phyloP scores from a whole-genome alignment of 2,797 vertebrate species.

The Chloroceryle inda region DNA sequence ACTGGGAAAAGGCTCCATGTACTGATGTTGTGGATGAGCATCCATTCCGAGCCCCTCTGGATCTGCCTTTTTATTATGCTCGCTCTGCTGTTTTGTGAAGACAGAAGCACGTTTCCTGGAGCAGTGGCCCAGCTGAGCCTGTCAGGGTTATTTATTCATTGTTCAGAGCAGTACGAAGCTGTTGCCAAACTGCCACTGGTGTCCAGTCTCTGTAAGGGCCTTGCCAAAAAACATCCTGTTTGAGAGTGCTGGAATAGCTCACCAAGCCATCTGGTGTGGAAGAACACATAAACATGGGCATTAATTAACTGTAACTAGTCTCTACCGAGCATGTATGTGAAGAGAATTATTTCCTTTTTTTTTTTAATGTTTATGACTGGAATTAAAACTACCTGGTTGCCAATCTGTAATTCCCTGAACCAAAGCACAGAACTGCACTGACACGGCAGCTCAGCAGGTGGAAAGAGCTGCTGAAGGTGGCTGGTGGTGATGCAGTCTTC shows the following conservation, averaged over 20 bases:
- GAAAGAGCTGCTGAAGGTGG: not conserved
- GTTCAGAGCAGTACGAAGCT: accelerated
- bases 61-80: not conserved
- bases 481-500: not conserved
- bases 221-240: constrained; percentile 24
- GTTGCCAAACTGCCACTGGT: constrained; percentile 16
- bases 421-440: not conserved
- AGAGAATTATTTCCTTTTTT: not conserved
- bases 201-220: not conserved
- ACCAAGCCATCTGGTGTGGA: constrained; percentile 28
- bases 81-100: not conserved
- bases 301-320: constrained; percentile 19
- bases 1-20: not conserved
- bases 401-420: not conserved
- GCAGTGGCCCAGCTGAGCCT: not conserved
- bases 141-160: not conserved
- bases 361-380: accelerated
- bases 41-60: not conserved
- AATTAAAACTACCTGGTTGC: not conserved
- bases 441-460: not conserved
- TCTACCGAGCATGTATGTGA: not conserved
- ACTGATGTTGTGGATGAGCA: not conserved
- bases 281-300: not conserved
- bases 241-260: not conserved
- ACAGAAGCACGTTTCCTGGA: not conserved